Conservation (phyloP, 2,888 invertebrate species). For the Synanthedon tipuliformis region DNA sequence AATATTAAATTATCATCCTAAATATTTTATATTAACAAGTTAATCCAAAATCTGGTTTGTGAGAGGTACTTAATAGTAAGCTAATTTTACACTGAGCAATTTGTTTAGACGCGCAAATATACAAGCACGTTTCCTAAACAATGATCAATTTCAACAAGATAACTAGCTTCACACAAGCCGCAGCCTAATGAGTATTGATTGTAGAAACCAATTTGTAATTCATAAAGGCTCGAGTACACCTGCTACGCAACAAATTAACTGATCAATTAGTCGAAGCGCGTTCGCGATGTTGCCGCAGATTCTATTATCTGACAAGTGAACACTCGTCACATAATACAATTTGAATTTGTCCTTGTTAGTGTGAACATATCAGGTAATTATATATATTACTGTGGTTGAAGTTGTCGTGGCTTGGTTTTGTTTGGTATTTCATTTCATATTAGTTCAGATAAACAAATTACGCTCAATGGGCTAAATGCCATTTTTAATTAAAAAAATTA, state of each 20-base stretch:
- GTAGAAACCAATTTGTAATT: conserved; percentile 11
- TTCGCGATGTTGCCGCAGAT: conserved; percentile 12
- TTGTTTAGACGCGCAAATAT: too few species aligned
- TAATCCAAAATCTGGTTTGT: too few species aligned
- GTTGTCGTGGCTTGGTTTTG: too few species aligned
- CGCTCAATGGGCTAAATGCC: too few species aligned
- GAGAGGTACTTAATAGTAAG: too few species aligned
- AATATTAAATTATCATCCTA: too few species aligned
- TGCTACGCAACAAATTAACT: conserved; percentile 6
- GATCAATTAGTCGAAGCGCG: conserved; percentile 10
- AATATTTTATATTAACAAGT: too few species aligned
- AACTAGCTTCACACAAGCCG: not conserved
- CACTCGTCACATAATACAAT: conserved; percentile 30
- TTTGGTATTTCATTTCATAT: too few species aligned
- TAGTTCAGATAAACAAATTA: too few species aligned
- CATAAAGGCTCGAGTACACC: conserved; percentile 9
- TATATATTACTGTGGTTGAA: too few species aligned
- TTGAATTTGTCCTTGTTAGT: conserved; percentile 21
- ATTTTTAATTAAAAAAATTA: too few species aligned
- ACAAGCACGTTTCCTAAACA: not conserved
- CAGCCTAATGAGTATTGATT: conserved; percentile 7
- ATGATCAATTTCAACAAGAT: not conserved
- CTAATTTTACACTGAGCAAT: too few species aligned
- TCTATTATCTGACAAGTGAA: conserved; percentile 19
- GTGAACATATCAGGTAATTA: conserved; percentile 9